phyloP scores from a whole-genome alignment of 2,113 vertebrate genomes.

The Pristiophorus japonicus region DNA sequence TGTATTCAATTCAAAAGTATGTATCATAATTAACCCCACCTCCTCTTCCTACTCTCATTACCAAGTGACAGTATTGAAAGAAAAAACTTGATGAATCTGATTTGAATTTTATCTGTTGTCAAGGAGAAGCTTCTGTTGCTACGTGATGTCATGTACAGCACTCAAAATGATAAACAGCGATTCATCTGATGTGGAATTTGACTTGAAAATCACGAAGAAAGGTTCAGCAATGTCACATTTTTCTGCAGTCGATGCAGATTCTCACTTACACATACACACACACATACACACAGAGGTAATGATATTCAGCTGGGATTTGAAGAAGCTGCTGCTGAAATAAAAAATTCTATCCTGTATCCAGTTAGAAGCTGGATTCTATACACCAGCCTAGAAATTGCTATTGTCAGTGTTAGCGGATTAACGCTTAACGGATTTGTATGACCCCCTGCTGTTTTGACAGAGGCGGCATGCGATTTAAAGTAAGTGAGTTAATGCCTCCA shows the following conservation, averaged over 20 bases:
- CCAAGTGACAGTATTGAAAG: neutral
- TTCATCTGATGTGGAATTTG: slow-evolving; percentile 9
- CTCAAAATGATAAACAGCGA: slow-evolving; percentile 2
- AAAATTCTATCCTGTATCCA: neutral
- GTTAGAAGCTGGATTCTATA: neutral
- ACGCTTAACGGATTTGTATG: neutral
- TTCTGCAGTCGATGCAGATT: neutral
- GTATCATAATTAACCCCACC: neutral
- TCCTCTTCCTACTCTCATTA: neutral
- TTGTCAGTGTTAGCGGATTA: neutral
- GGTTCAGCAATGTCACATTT: neutral
- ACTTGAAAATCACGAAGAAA: slow-evolving; percentile 2
- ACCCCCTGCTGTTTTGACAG: neutral
- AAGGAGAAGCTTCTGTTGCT: slow-evolving; percentile 24
- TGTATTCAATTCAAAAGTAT: slow-evolving; percentile 1
- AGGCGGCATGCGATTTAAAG: neutral
- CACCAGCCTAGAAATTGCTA: neutral
- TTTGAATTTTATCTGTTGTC: slow-evolving; percentile 18
- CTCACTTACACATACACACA: no score
- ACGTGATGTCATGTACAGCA: neutral
- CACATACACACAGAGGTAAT: neutral
- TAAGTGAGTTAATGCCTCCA: neutral
- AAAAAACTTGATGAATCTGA: neutral
- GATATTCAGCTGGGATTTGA: neutral
- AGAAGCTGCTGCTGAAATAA: neutral